A percentile compares a stretch with the other conserved stretches of the same genome.
phyloP scores from a whole-genome alignment of 2,888 invertebrate genomes.

The Athalia circularis region DNA sequence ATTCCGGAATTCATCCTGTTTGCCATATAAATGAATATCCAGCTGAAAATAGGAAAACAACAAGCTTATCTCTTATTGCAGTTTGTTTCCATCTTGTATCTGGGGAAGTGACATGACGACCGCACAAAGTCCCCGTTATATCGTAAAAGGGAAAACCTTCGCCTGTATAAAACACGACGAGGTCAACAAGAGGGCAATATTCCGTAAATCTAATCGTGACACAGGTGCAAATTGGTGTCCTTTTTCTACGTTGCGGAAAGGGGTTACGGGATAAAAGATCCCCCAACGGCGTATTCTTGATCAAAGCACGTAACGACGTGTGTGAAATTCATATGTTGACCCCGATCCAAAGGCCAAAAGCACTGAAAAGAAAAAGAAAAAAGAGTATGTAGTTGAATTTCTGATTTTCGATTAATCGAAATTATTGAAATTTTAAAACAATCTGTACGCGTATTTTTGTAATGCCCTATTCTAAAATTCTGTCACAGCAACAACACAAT shows the following conservation, averaged over 20 bases:
- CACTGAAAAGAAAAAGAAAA: neutral
- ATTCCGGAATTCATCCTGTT: no score
- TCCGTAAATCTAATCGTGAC: constrained; percentile 33
- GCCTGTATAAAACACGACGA: constrained; percentile 25
- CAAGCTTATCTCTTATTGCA: neutral
- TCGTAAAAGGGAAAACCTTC: neutral
- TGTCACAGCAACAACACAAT: neutral
- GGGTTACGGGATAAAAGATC: constrained; percentile 10
- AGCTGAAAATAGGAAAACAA: neutral
- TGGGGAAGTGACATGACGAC: constrained; percentile 1
- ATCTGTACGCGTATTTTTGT: no score
- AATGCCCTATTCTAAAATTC: no score
- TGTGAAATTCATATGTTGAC: neutral
- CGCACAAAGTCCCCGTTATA: neutral
- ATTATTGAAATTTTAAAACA: neutral
- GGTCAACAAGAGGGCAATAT: constrained; percentile 28
- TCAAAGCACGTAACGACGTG: constrained; percentile 15
- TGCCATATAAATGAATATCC: neutral
- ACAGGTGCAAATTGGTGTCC: constrained; percentile 28
- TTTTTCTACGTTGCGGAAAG: neutral
- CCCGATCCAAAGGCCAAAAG: neutral
- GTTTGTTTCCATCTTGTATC: constrained; percentile 16
- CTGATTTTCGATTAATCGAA: neutral
- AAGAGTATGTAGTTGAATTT: neutral
- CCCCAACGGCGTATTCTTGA: constrained; percentile 15